Evolutionary conservation across 2,888 invertebrate genomes (phyloP).

Genomic region (Theretra japonica): DNA sequence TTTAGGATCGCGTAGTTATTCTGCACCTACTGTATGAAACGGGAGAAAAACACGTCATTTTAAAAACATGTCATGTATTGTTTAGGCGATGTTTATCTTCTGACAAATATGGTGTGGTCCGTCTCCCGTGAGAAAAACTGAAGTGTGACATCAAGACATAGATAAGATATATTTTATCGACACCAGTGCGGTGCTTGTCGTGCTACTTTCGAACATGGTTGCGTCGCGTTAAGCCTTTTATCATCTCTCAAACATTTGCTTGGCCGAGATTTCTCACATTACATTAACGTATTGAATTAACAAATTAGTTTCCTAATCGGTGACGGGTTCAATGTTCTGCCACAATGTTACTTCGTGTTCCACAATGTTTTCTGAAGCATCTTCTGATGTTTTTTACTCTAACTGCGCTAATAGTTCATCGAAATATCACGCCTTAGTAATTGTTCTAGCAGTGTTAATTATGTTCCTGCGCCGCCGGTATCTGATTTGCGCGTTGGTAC

Average conservation of each 20-base stretch:
- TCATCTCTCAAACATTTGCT: slow-evolving; percentile 72
- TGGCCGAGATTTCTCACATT: slow-evolving; percentile 67
- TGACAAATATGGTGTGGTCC: slow-evolving; percentile 20
- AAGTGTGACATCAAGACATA: slow-evolving; percentile 45
- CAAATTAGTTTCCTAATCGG: slow-evolving; percentile 48
- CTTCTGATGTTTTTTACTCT: slow-evolving; percentile 63
- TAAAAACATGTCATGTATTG: slow-evolving; percentile 24
- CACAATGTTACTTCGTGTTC: slow-evolving; percentile 28
- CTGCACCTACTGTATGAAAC: slow-evolving; percentile 33
- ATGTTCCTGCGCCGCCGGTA: slow-evolving; percentile 50
- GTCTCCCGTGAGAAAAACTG: slow-evolving; percentile 52
- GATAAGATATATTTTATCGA: slow-evolving; percentile 69
- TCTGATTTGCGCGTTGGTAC: slow-evolving; percentile 57
- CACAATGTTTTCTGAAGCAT: slow-evolving; percentile 33
- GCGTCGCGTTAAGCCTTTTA: slow-evolving; percentile 59
- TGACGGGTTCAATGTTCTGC: slow-evolving; percentile 40
- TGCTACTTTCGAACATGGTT: slow-evolving; percentile 60
- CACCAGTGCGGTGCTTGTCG: slow-evolving; percentile 54
- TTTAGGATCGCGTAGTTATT: slow-evolving; percentile 47
- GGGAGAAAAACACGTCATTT: slow-evolving; percentile 23
- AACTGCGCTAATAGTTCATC: slow-evolving; percentile 62
- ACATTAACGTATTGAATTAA: slow-evolving; percentile 51
- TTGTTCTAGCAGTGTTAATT: slow-evolving; percentile 76
- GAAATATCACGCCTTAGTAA: slow-evolving; percentile 65
- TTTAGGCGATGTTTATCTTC: slow-evolving; percentile 20